Evolutionary conservation across 2,888 invertebrate species (phyloP).

Genomic region (Luperina nickerlii): DNA sequence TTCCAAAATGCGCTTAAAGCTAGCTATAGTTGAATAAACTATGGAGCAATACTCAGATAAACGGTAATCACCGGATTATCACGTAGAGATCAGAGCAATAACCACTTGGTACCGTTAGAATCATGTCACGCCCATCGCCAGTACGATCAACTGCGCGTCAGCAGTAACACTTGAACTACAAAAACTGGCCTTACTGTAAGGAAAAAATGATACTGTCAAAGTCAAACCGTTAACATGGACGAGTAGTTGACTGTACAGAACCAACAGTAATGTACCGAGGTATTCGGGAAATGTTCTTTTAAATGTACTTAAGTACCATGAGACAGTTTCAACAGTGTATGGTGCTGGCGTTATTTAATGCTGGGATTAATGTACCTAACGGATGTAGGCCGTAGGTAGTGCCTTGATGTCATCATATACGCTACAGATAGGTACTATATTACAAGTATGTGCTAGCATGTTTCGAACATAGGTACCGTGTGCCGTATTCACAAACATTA

Average conservation of each 20-base stretch:
- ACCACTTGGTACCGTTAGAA: slow-evolving; percentile 69
- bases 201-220: background rate
- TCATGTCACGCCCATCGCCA: slow-evolving; percentile 58
- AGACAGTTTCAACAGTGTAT: slow-evolving; percentile 23
- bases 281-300: slow-evolving; percentile 30
- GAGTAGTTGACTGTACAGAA: slow-evolving; percentile 23
- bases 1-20: slow-evolving; percentile 16
- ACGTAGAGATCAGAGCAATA: slow-evolving; percentile 67
- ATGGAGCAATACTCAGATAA: slow-evolving; percentile 57
- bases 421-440: background rate
- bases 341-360: slow-evolving; percentile 22
- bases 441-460: background rate
- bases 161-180: slow-evolving; percentile 5
- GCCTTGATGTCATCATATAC: background rate
- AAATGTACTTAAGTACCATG: slow-evolving; percentile 15
- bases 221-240: background rate
- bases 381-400: background rate
- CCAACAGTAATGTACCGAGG: slow-evolving; percentile 47
- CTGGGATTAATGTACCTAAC: slow-evolving; percentile 25
- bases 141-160: slow-evolving; percentile 28
- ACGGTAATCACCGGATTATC: slow-evolving; percentile 68
- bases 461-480: slow-evolving; percentile 19
- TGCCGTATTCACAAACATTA: background rate
- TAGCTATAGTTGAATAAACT: slow-evolving; percentile 64
- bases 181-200: slow-evolving; percentile 5